Evolutionary conservation across 2,888 invertebrate species (phyloP).

Genomic region (Netelia melanura): DNA sequence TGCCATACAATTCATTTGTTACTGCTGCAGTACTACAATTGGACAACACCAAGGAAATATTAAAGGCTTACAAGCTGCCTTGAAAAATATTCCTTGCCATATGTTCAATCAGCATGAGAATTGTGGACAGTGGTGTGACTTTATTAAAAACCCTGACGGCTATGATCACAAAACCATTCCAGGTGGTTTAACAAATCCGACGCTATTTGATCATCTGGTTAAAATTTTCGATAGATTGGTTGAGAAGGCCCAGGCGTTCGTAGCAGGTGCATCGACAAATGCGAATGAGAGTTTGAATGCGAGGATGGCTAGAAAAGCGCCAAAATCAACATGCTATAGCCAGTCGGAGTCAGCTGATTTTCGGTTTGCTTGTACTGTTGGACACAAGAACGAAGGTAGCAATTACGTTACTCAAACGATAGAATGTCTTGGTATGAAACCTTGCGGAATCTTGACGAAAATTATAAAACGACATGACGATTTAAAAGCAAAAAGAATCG

Average conservation of each 20-base stretch:
- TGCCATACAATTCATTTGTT: no score
- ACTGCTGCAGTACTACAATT: no score
- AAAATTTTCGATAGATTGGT: conserved; percentile 15
- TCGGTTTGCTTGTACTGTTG: conserved; percentile 64
- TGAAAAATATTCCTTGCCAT: no score
- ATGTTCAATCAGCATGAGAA: no score
- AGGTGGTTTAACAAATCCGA: no score
- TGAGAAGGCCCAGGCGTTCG: not conserved
- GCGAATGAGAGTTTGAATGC: conserved; percentile 35
- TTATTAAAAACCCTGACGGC: no score
- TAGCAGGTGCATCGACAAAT: conserved; percentile 16
- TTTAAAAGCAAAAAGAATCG: not conserved
- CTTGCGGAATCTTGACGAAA: conserved; percentile 26
- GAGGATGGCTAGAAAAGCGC: conserved; percentile 42
- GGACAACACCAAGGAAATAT: no score
- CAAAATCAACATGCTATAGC: conserved; percentile 66
- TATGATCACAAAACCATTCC: no score
- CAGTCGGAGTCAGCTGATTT: conserved; percentile 57
- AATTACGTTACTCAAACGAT: conserved; percentile 38
- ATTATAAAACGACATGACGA: conserved; percentile 14
- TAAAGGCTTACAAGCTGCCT: no score
- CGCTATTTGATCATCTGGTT: not conserved
- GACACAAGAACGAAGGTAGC: conserved; percentile 66
- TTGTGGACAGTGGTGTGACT: no score
- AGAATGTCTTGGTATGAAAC: conserved; percentile 30